These are phyloP conservation scores for Halocynthia aurantium DNA, from an alignment of 23 tunicate genomes.

Conservation along the genomic window DNA sequence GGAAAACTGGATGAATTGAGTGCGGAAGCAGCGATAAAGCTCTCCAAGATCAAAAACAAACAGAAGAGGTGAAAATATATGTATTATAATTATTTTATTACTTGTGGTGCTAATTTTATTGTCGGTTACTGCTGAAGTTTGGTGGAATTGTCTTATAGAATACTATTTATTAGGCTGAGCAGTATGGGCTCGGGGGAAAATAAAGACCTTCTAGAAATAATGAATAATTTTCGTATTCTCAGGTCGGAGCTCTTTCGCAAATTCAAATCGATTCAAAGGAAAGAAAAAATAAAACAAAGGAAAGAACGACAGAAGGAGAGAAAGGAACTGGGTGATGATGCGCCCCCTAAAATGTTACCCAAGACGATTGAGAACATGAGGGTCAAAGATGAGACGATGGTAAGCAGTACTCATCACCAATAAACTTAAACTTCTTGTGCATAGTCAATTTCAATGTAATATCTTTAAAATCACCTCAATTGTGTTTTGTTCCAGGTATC, in stretches of 20 bases:
- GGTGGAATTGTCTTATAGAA: too few relatives aligned
- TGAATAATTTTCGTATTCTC: background rate
- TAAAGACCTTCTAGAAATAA: background rate
- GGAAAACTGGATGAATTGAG: conserved; percentile 25
- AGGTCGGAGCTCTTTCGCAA: conserved; percentile 13
- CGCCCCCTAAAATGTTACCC: conserved; percentile 54
- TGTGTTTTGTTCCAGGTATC: background rate
- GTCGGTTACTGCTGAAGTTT: background rate
- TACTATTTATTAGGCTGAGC: too few relatives aligned
- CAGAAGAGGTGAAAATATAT: conserved; percentile 24
- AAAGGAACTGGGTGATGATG: conserved; percentile 80
- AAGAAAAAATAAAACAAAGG: conserved; percentile 78
- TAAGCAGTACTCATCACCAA: background rate
- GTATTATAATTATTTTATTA: background rate
- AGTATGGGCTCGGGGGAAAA: background rate
- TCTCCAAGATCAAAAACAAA: conserved; percentile 62
- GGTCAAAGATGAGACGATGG: conserved; percentile 96
- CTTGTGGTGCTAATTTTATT: background rate
- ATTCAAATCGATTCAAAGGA: conserved; percentile 12
- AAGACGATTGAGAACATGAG: conserved; percentile 90
- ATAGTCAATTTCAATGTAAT: background rate
- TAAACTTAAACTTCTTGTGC: background rate
- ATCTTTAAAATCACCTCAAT: too few relatives aligned
- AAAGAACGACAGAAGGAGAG: conserved; percentile 69
- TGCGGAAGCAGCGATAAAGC: conserved; percentile 6